A percentile compares a stretch with the other conserved stretches of the same genome.
These are phyloP conservation scores for Artemia sinica DNA, from an alignment of 2,888 invertebrate species.

Conservation along the genomic window DNA sequence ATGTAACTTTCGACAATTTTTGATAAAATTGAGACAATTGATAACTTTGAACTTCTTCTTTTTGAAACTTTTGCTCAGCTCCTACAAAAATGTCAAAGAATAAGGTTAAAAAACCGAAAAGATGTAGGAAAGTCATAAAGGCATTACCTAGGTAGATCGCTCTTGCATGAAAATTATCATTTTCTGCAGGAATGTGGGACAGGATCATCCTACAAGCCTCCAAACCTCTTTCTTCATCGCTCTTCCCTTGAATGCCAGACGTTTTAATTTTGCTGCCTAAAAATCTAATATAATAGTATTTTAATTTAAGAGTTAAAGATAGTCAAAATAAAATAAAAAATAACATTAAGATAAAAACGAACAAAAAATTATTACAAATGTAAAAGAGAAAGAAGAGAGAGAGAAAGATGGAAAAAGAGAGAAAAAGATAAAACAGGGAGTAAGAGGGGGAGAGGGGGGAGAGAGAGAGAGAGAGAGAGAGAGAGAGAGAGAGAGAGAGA, in stretches of 20 bases:
- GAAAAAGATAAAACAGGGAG: too few relatives aligned
- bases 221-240: constrained; percentile 3
- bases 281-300: neutral
- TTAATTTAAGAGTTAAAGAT: neutral
- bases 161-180: constrained; percentile 12
- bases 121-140: too few relatives aligned
- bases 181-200: constrained; percentile 7
- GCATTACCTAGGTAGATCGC: constrained; percentile 3
- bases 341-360: neutral
- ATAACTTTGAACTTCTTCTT: too few relatives aligned
- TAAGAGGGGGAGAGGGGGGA: too few relatives aligned
- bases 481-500: too few relatives aligned
- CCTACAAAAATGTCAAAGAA: constrained; percentile 31
- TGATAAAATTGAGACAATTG: too few relatives aligned
- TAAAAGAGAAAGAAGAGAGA: neutral
- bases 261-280: neutral
- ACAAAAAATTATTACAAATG: constrained; percentile 18
- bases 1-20: too few relatives aligned
- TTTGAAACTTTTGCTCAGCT: constrained; percentile 44
- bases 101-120: neutral
- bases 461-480: too few relatives aligned
- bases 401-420: too few relatives aligned
- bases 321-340: neutral
- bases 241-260: neutral
- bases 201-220: neutral